Percentiles rank a stretch among this genome's conserved stretches.
phyloP scores from a whole-genome alignment of 2,888 invertebrate species.

The Eupithecia tripunctaria region DNA sequence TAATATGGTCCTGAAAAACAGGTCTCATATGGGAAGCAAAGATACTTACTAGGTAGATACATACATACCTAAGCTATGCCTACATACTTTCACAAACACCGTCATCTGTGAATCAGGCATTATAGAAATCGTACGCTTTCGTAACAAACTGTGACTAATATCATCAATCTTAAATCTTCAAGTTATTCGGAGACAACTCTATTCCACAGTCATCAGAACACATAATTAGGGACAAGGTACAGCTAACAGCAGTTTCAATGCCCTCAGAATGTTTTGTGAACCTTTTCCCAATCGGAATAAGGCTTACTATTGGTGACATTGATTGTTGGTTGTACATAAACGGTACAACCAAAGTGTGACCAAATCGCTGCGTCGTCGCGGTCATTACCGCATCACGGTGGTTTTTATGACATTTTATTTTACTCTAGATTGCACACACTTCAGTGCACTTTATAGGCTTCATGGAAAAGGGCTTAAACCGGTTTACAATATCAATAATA shows the following conservation, averaged over 20 bases:
- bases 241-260: conserved; percentile 38
- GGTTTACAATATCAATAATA: not conserved
- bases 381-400: conserved; percentile 64
- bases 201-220: conserved; percentile 57
- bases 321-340: conserved; percentile 52
- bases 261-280: not conserved
- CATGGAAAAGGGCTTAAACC: conserved; percentile 13
- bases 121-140: conserved; percentile 39
- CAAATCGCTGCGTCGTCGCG: conserved; percentile 72
- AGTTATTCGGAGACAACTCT: conserved; percentile 53
- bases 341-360: conserved; percentile 76
- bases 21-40: too few relatives aligned
- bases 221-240: conserved; percentile 68
- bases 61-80: not conserved
- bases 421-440: conserved; percentile 26
- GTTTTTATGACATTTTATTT: conserved; percentile 51
- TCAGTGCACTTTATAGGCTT: conserved; percentile 29
- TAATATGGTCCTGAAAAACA: too few relatives aligned
- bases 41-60: too few relatives aligned
- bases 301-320: not conserved
- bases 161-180: conserved; percentile 48
- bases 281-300: conserved; percentile 12
- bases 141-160: conserved; percentile 47
- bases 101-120: conserved; percentile 19
- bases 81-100: conserved; percentile 27